Base-by-base conservation (phyloP, 2,888 invertebrate species). In the Chrysotoxum bicinctum region DNA sequence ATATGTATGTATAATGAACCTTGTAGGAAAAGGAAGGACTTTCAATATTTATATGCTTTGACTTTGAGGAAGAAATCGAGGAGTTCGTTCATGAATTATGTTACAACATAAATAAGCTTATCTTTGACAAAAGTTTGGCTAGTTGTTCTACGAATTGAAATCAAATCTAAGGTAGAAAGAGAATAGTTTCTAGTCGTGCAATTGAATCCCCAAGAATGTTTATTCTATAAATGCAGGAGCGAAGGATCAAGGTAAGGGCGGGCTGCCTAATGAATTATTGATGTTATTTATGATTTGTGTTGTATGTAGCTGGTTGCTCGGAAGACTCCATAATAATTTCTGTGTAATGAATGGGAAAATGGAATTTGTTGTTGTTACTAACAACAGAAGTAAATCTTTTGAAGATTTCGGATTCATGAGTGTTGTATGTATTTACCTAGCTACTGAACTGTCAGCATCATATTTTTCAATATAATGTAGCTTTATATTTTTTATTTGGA, bases 41-140 rank as follows among this genome's bases (percentile, higher is more conserved):
- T 68, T 58, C 69, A 80, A 75, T 80, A 80, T 75, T 80, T 80
- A 80, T 69, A 52, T 54, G 48, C 32, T 58, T 50, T 58, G 75
- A 66, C 56, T 64, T 64, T 37, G 64, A 48, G 56, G 19, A 48
- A 62, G 54, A 54, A 62, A 74, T 69, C 16, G 32, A 32, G 60
- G 48, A 32, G 43, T 45, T 70, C 56, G 45, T 32, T 75, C 76
- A 81, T 81, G 56, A 81, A 70, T 76, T 81, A 81, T 81, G 81
- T 35, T 56, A 58, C 60, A 75, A 76, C 75, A 76, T 81, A 81
- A 81, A 81, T 76, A 81, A 81, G 64, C 64, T 76, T 81, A 81
- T 81, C 81, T 81, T 76, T 70, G 81, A 48, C 69, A 75, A 81
- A 80, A 75, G 45, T 75, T 81, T 48, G 26, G 30, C 69, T 70